Conservation (phyloP, 2,113 vertebrate species). For the Antechinus flavipes region DNA sequence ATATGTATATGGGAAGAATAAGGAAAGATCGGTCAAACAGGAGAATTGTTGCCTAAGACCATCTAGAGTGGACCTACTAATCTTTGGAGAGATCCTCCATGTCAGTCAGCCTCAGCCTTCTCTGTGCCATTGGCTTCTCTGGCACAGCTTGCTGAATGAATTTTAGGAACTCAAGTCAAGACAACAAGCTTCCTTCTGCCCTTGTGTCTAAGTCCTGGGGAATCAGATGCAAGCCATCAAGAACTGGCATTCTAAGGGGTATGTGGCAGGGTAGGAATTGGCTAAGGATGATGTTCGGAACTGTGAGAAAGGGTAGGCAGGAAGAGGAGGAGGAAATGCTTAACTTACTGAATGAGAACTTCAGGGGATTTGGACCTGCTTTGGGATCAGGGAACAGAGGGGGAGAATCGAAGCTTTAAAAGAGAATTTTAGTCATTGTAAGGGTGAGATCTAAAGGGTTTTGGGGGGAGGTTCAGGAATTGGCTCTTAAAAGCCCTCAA, state of each 20-base stretch:
- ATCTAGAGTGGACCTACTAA: background rate
- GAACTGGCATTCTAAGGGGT: background rate
- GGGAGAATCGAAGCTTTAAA: background rate
- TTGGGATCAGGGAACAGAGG: background rate
- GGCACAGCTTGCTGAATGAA: background rate
- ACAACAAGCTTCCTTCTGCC: background rate
- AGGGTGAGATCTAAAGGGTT: background rate
- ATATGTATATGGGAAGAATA: conserved; percentile 1
- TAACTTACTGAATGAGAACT: conserved; percentile 7
- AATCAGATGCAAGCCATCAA: background rate
- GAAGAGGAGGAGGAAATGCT: background rate
- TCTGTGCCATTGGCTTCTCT: background rate
- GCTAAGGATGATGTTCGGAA: background rate
- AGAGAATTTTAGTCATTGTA: background rate
- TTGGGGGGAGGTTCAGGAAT: background rate
- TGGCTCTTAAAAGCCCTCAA: background rate
- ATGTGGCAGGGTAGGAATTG: conserved; percentile 10
- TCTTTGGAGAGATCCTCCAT: background rate
- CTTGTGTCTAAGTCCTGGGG: background rate
- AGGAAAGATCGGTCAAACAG: background rate
- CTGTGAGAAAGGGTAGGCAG: background rate
- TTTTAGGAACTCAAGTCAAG: background rate
- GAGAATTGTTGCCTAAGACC: background rate
- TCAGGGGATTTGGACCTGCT: conserved; percentile 17
- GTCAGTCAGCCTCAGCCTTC: background rate